Conservation (phyloP, 1,140 invertebrate species). For the Cardiocondyla obscurior region DNA sequence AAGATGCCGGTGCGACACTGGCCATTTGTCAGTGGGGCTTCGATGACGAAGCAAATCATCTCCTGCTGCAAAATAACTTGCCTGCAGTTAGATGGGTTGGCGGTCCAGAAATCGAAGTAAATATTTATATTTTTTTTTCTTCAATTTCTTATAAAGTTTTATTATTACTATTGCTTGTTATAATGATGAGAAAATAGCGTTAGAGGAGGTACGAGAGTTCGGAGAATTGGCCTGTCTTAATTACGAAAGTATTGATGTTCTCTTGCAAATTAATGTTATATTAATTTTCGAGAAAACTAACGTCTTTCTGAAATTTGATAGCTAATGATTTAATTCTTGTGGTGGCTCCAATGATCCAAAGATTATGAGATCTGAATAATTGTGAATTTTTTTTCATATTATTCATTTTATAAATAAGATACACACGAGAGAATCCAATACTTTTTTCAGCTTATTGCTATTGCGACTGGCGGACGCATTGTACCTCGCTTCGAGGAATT, state of each 20-base stretch:
- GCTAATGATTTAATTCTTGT: constrained; percentile 54
- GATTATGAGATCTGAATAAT: constrained; percentile 83
- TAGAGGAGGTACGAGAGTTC: constrained; percentile 73
- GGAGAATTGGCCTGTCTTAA: constrained; percentile 37
- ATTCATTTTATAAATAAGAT: neutral
- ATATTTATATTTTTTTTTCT: constrained; percentile 22
- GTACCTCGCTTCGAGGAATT: constrained; percentile 99
- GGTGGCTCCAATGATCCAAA: constrained; percentile 79
- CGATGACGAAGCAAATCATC: constrained; percentile 99
- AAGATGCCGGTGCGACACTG: constrained; percentile 97
- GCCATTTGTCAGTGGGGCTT: constrained; percentile 99
- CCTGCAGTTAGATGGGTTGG: constrained; percentile 99
- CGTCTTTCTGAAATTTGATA: neutral
- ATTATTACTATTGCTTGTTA: neutral
- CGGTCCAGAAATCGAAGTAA: constrained; percentile 94
- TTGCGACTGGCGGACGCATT: constrained; percentile 99
- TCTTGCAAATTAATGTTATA: constrained; percentile 20
- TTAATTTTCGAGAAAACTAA: neutral
- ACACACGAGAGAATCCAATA: neutral
- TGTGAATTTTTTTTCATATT: neutral
- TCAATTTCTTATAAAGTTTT: neutral
- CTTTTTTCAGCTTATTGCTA: constrained; percentile 93
- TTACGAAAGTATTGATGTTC: constrained; percentile 36
- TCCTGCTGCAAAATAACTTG: constrained; percentile 95
- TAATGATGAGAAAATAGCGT: constrained; percentile 78